Conservation (phyloP, 30 jellyfish, hydroid and myxozoan species). For the Chironex yamaguchii region DNA sequence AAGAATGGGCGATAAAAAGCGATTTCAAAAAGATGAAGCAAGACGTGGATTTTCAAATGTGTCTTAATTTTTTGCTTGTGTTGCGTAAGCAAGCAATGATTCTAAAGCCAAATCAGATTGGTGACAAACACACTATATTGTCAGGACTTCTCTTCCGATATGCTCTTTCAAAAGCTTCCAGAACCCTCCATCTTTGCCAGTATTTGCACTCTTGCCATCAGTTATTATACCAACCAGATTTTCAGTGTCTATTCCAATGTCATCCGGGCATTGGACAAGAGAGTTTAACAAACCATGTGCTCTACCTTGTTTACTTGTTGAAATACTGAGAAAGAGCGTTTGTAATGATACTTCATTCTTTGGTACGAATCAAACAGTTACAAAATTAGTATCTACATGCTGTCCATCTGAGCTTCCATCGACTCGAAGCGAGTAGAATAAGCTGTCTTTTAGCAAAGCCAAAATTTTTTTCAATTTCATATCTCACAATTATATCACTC, state of each 20-base stretch:
- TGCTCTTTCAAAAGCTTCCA: constrained; percentile 31
- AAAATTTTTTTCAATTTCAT: constrained; percentile 20
- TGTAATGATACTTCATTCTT: constrained; percentile 39
- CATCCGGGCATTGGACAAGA: constrained; percentile 13
- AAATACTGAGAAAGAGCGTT: constrained; percentile 58
- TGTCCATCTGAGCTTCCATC: constrained; percentile 58
- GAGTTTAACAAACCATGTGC: constrained; percentile 47
- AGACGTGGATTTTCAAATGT: no score
- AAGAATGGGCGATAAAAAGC: no score
- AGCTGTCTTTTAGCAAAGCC: constrained; percentile 6
- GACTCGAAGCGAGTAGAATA: constrained; percentile 36
- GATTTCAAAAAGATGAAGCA: no score
- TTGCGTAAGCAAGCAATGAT: no score
- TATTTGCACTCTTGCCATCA: constrained; percentile 46
- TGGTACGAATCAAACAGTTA: constrained; percentile 38
- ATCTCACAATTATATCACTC: constrained; percentile 16
- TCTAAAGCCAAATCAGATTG: constrained; percentile 69
- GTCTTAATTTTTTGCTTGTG: no score
- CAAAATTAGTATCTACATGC: constrained; percentile 45
- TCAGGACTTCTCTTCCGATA: constrained; percentile 42
- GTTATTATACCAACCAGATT: constrained; percentile 51
- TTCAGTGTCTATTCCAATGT: neutral
- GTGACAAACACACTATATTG: constrained; percentile 64
- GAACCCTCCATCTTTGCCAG: constrained; percentile 54
- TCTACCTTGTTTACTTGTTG: constrained; percentile 50